phyloP scores from a whole-genome alignment of 2,113 vertebrate genomes.

The Heloderma charlesbogerti region DNA sequence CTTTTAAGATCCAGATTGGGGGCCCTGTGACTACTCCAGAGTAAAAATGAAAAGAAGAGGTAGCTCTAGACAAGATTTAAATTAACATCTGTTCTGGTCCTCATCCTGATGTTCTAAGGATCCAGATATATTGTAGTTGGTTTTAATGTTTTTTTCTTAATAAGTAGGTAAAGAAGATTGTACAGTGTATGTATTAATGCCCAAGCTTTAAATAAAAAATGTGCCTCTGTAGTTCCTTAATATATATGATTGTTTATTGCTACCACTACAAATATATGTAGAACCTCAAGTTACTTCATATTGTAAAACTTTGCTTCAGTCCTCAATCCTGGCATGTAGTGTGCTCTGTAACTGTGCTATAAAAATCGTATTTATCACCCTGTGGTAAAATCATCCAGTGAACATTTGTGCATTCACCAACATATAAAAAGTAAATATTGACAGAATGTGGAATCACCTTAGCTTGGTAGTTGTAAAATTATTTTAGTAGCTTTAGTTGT shows the following conservation, averaged over 20 bases:
- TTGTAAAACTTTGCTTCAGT: conserved; percentile 20
- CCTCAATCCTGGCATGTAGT: conserved; percentile 19
- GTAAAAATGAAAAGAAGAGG: no score
- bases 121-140: not conserved
- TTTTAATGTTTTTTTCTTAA: not conserved
- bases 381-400: conserved; percentile 23
- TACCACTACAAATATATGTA: conserved; percentile 28
- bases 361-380: conserved; percentile 26
- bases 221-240: not conserved
- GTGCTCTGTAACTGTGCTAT: conserved; percentile 32
- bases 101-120: not conserved
- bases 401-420: conserved; percentile 45
- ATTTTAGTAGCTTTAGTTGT: conserved; percentile 62
- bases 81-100: no score
- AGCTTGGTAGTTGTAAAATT: conserved; percentile 36
- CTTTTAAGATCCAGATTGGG: no score
- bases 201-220: no score
- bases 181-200: not conserved
- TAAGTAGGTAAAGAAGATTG: not conserved
- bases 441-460: conserved; percentile 56
- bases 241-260: conserved; percentile 21
- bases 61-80: no score
- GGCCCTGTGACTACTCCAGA: no score
- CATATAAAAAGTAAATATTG: conserved; percentile 50
- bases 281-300: conserved; percentile 25